A percentile compares a stretch with the other conserved stretches of the same genome.
These are phyloP conservation scores for Seriola quinqueradiata DNA, from an alignment of 2,113 vertebrate species.

Conservation along the genomic window DNA sequence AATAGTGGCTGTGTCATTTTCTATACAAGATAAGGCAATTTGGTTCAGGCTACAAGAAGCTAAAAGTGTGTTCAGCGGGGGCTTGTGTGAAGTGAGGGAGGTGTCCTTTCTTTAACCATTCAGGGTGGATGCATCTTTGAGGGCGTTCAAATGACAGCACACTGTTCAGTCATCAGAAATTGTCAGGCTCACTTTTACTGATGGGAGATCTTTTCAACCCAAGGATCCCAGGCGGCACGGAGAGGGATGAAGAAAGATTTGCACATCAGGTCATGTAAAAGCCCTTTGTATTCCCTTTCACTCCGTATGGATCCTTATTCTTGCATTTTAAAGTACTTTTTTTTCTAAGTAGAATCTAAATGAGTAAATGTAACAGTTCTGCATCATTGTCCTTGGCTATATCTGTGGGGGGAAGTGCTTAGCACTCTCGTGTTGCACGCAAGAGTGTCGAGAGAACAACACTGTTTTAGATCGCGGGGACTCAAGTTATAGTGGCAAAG, in stretches of 20 bases:
- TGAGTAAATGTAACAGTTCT: background rate
- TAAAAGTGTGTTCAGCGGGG: conserved; percentile 10
- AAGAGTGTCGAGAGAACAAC: conserved; percentile 4
- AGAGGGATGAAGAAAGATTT: conserved; percentile 34
- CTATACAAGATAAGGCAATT: conserved; percentile 56
- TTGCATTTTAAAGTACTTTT: conserved; percentile 9
- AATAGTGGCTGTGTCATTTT: conserved; percentile 36
- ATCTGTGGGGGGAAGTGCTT: conserved; percentile 15
- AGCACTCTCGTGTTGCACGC: conserved; percentile 16
- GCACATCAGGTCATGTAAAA: conserved; percentile 23
- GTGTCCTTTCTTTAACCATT: conserved; percentile 39
- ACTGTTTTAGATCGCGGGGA: background rate
- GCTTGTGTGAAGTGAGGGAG: conserved; percentile 21
- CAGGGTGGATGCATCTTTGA: conserved; percentile 45
- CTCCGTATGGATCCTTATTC: conserved; percentile 1
- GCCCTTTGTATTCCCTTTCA: conserved; percentile 11
- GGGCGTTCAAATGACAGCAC: conserved; percentile 45
- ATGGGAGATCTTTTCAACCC: conserved; percentile 26
- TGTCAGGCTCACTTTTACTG: conserved; percentile 40
- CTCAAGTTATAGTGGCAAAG: conserved; percentile 27
- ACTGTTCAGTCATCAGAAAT: conserved; percentile 39
- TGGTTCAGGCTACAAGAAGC: conserved; percentile 30
- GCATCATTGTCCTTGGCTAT: conserved; percentile 22
- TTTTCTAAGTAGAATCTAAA: background rate
- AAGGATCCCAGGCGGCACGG: conserved; percentile 6